Base-by-base conservation (phyloP, 1,140 invertebrate genomes). In the Drosophila sproati region DNA sequence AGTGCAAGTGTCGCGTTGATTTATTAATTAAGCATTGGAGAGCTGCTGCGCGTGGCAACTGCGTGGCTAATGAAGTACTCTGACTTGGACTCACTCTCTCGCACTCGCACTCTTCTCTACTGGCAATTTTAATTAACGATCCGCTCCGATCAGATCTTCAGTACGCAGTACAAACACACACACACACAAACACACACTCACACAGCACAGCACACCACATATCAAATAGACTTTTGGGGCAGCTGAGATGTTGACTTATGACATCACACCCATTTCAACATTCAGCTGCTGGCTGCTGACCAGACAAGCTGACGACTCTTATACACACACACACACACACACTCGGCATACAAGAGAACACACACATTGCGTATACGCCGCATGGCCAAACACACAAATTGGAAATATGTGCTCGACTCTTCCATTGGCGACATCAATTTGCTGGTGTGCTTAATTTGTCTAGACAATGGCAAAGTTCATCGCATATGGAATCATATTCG, bases 1-100 rank as follows among this genome's bases (percentile, higher is more conserved):
- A 90, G 85, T 91, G 82, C 86, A 91, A 90, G 86, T 91, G 90
- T 90, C 90, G 82, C 90, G 90, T 91, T 91, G 90, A 91, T 91
- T 91, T 91, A 91, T 91, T 91, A 91, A 91, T 91, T 91, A 91
- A 91, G 86, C 80, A 89, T 85, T 78, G 78, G 89, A 79, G 89
- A 81, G 75, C 73, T 82, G 39, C 10, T 43, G 71, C 82, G 82
- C 82, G 82, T 87, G 82, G 82, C 81, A 85, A 79, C 72, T 63
- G 63, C 73, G 61, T 77, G 76, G 47, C 83, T 87, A 87, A 87
- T 87, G 83, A 87, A 87, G 83, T 87, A 88, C 83, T 88, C 80
- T 50, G 32, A 61, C 71, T 69, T 34, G 62, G 35, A 57, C 70
- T 54, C 67, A 39, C 43, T 63, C 60, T 41, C 29, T 20, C n/a